Evolutionary conservation across 2,113 vertebrate species (phyloP), one percentile per base, ranked within the genome.

Genomic region (Upupa epops): DNA sequence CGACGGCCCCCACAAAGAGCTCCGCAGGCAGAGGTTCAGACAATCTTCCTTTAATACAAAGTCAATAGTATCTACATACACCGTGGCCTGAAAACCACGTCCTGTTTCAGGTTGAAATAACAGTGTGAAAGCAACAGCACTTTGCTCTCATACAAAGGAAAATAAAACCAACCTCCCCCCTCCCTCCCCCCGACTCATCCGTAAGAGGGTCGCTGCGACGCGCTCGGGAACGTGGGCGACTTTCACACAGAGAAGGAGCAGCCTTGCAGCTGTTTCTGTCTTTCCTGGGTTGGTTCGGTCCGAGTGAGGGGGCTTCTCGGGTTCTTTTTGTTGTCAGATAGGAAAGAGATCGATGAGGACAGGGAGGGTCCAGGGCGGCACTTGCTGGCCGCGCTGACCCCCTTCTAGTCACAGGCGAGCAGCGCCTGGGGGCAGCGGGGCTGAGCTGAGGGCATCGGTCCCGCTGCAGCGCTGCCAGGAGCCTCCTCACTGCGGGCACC

Each of bases 21-120:
- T 17, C 73, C 36, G 79, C 52, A 32, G 60, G 8, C 78, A 29
- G 40, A 36, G 61, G 88, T 98, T 98, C 98, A 98, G 98, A 99
- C 98, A 98, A 98, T 98, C 98, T 98, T 98, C 98, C 98, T 99
- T 99, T 99, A 99, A 99, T 99, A 99, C 99, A 99, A 99, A 99
- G 98, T 99, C 96, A 98, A 99, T 98, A 98, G 11, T 99, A 99
- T 99, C 99, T 99, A 99, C 99, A 99, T 98, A 99, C 98, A 99
- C 97, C 97, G 98, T 98, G 98, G 98, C 97, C 97, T 98, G 97
- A 97, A 94, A 98, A 98, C 98, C 98, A 98, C 98, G 98, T 98
- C 97, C 98, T 98, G 98, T 97, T 98, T 98, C 98, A 97, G 96
- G 98, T 98, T 97, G 98, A 98, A 98, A 97, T 98, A 98, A 98